Conservation (phyloP, 2,797 vertebrate genomes). For the Acanthopagrus latus region DNA sequence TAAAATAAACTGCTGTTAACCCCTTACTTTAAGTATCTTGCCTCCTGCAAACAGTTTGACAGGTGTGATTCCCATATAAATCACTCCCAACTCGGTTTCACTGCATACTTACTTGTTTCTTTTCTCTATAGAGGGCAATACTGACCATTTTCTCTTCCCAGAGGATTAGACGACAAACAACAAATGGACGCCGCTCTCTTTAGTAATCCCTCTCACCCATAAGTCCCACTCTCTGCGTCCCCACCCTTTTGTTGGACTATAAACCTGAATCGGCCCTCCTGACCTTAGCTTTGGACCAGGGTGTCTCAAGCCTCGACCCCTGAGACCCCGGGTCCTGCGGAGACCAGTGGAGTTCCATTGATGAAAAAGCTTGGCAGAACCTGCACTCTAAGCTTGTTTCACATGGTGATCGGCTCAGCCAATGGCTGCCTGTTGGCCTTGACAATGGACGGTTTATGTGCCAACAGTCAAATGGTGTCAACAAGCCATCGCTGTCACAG, state of each 20-base stretch:
- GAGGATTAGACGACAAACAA: slow-evolving; percentile 61
- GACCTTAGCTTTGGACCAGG: slow-evolving; percentile 68
- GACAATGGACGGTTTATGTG: slow-evolving; percentile 71
- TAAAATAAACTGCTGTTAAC: slow-evolving; percentile 1
- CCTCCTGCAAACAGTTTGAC: slow-evolving; percentile 18
- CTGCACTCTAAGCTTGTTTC: slow-evolving; percentile 62
- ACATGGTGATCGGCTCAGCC: slow-evolving; percentile 64
- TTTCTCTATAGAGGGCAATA: slow-evolving; percentile 36
- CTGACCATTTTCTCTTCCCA: slow-evolving; percentile 53
- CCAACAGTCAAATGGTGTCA: slow-evolving; percentile 63
- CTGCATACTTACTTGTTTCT: slow-evolving; percentile 22
- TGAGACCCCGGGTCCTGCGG: slow-evolving; percentile 51
- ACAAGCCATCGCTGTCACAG: slow-evolving; percentile 48
- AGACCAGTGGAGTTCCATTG: slow-evolving; percentile 48
- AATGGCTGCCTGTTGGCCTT: slow-evolving; percentile 67
- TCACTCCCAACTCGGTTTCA: slow-evolving; percentile 15
- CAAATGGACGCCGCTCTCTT: slow-evolving; percentile 52
- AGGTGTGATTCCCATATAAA: slow-evolving; percentile 20
- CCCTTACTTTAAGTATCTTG: neutral
- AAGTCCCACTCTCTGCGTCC: slow-evolving; percentile 38
- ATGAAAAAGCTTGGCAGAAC: slow-evolving; percentile 48
- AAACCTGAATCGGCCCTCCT: slow-evolving; percentile 62
- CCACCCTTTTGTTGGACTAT: slow-evolving; percentile 62
- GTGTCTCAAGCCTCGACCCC: slow-evolving; percentile 62
- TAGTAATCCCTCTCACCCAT: slow-evolving; percentile 66